A percentile compares a stretch with the other conserved stretches of the same genome.
Evolutionary conservation across 2,113 vertebrate species (phyloP).

Genomic region (Chionodraco myersi): DNA sequence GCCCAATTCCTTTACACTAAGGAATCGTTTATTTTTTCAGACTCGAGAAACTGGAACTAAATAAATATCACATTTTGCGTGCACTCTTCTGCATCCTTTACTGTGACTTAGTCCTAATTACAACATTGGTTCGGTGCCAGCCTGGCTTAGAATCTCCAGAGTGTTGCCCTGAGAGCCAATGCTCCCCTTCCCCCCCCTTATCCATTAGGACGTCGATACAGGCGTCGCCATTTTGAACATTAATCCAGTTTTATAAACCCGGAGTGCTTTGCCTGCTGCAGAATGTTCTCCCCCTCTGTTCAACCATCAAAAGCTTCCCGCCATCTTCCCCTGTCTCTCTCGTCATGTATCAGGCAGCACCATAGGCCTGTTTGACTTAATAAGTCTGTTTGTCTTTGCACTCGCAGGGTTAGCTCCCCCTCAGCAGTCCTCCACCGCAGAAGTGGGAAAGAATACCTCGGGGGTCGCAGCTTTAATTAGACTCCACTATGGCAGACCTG

Average conservation of each 20-base stretch:
- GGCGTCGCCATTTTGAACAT: constrained; percentile 65
- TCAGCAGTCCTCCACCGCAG: constrained; percentile 44
- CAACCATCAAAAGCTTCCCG: constrained; percentile 27
- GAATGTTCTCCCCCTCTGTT: constrained; percentile 23
- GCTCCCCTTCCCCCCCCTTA: constrained; percentile 11
- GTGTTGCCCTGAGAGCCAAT: constrained; percentile 47
- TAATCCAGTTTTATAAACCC: constrained; percentile 73
- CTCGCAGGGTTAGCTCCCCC: constrained; percentile 46
- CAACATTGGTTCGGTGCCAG: constrained; percentile 57
- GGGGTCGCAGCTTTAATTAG: constrained; percentile 77
- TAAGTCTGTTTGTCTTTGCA: constrained; percentile 75
- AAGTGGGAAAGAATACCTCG: constrained; percentile 58
- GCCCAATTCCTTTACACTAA: constrained; percentile 34
- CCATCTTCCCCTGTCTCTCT: constrained; percentile 24
- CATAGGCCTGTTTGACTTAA: constrained; percentile 73
- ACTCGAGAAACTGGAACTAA: constrained; percentile 36
- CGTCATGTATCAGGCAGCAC: constrained; percentile 69
- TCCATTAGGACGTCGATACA: constrained; percentile 63
- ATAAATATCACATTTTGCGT: constrained; percentile 52
- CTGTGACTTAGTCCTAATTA: constrained; percentile 68
- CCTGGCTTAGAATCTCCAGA: constrained; percentile 52
- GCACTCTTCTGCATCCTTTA: constrained; percentile 56
- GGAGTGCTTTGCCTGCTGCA: constrained; percentile 64
- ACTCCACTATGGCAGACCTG: constrained; percentile 55
- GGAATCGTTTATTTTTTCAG: constrained; percentile 47